These are phyloP conservation scores for Malurus elegans DNA, from an alignment of 2,113 vertebrate genomes.

Conservation along the genomic window DNA sequence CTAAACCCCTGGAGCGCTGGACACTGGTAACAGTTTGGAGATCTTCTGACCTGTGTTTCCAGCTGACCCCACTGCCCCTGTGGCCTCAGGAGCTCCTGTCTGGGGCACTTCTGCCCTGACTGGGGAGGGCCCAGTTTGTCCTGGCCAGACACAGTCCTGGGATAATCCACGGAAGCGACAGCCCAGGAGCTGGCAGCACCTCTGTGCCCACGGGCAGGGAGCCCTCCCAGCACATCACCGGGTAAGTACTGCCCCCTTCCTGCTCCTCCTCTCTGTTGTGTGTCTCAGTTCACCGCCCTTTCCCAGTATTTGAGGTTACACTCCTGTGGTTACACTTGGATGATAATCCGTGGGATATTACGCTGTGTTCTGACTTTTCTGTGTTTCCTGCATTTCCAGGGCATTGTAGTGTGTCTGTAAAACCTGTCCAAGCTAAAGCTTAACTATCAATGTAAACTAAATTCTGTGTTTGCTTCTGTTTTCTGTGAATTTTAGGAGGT, in stretches of 20 bases:
- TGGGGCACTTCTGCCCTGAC: background rate
- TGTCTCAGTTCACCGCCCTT: background rate
- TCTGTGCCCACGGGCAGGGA: background rate
- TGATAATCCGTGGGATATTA: background rate
- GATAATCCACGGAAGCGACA: background rate
- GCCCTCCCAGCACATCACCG: background rate
- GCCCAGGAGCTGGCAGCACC: background rate
- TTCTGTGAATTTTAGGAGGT: background rate
- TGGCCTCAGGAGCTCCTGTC: background rate
- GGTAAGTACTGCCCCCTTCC: rapidly evolving
- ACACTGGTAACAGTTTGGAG: background rate
- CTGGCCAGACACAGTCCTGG: background rate
- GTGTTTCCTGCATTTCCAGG: background rate
- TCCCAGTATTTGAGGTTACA: background rate
- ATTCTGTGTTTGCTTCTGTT: background rate
- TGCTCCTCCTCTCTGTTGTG: too few species aligned
- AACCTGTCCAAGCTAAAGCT: background rate
- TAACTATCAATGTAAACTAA: background rate
- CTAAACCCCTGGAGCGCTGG: background rate
- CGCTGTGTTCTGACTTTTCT: rapidly evolving
- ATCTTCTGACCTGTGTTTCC: background rate
- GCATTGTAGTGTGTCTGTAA: background rate
- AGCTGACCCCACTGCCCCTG: background rate
- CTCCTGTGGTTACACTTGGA: background rate
- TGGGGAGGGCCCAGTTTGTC: background rate